Evolutionary conservation across 1,140 invertebrate genomes (phyloP), one percentile per base, ranked within the genome.

Genomic region (Acromyrmex heyeri): DNA sequence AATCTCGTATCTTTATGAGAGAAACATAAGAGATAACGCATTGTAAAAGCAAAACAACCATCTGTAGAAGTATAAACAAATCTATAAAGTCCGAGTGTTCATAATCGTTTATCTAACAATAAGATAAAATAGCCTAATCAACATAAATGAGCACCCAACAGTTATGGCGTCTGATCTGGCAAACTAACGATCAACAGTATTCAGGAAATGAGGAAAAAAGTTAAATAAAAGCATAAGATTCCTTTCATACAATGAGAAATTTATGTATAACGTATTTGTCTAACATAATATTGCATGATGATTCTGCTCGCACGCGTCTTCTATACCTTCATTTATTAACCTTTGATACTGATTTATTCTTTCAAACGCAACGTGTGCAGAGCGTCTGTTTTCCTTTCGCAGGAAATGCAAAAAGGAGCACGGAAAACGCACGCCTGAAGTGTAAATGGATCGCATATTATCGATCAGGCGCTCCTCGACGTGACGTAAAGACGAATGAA

Each of bases 401-500:
- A 50, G 14, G 14, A 24, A 62, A 14, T 12, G 24, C 24, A 16
- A 14, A 62, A 16, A 62, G 24, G 24, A 62, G 59, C 59, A 14
- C 14, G 21, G 12, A 12, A 61, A 27, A 62, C 14, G 59, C 59
- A 61, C 24, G 14, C 24, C 8, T 44, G 2, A 44, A 44, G 8
- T 44, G 38, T 10, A 44, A 44, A 7, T n/a, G 55, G 24, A 62
- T 62, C 24, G 59, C 24, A 3, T 18, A 27, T 6, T 62, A 62
- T 62, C 59, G 59, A 62, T 62, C 59, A 4, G 12, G 55, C 14
- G 59, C n/a, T 7, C 14, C 24, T 62, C 55, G 4, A 16, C 4
- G 59, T 62, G 59, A 62, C 59, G 59, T 30, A 62, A 62, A 62
- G 59, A 62, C 24, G 59, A 62, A 30, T n/a, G 55, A 57, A 57